Percentiles rank a stretch among this genome's conserved stretches.
Evolutionary conservation across 1,140 invertebrate species (phyloP).

Genomic region (Ceratosolen fusciceps): DNA sequence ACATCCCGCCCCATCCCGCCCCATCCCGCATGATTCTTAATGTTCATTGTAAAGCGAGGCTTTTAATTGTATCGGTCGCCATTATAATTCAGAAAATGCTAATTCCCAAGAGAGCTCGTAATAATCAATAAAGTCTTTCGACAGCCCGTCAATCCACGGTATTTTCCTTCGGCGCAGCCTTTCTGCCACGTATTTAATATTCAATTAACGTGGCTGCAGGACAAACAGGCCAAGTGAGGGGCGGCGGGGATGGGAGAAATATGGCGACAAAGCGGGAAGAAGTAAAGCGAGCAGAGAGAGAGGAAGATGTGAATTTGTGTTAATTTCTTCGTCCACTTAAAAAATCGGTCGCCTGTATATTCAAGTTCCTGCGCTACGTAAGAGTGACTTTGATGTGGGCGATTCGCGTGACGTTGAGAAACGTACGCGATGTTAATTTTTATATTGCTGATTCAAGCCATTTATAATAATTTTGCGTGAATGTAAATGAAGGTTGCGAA

Average conservation of each 20-base stretch:
- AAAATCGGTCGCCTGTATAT: slow-evolving; percentile 34
- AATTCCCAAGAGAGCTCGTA: too few relatives aligned
- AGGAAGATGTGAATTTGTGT: slow-evolving; percentile 49
- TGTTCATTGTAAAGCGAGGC: neutral
- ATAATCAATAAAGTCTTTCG: neutral
- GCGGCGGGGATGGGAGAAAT: slow-evolving; percentile 7
- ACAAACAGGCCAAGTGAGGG: neutral
- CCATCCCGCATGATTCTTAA: neutral
- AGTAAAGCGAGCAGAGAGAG: slow-evolving; percentile 24
- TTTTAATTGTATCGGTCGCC: neutral
- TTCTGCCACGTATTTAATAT: neutral
- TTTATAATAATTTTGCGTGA: slow-evolving; percentile 28
- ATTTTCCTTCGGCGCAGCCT: neutral
- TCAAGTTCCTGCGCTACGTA: slow-evolving; percentile 8
- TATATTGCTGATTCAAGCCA: slow-evolving; percentile 25
- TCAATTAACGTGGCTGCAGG: neutral
- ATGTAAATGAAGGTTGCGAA: slow-evolving; percentile 19
- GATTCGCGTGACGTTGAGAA: slow-evolving; percentile 24
- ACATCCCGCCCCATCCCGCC: too few relatives aligned
- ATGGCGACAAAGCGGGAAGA: slow-evolving; percentile 14
- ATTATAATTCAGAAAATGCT: neutral
- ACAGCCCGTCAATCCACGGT: neutral
- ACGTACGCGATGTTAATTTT: slow-evolving; percentile 26
- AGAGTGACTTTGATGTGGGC: slow-evolving; percentile 40
- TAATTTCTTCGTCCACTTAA: slow-evolving; percentile 46